A percentile compares a stretch with the other conserved stretches of the same genome.
phyloP scores from a whole-genome alignment of 1,140 invertebrate species.

The Antheraea mylitta region DNA sequence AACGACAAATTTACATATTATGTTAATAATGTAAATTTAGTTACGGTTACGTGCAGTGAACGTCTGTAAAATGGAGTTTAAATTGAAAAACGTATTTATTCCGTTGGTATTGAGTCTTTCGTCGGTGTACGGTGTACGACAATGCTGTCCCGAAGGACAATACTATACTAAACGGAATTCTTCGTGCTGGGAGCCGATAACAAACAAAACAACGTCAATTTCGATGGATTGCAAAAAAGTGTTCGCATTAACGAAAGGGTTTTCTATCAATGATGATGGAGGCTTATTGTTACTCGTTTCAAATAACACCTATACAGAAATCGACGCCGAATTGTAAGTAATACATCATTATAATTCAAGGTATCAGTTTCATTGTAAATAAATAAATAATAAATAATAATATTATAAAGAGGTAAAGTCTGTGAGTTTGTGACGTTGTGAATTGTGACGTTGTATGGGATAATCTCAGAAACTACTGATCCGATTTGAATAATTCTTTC shows the following conservation, averaged over 20 bases:
- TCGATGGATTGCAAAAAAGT: background rate
- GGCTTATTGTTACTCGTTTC: background rate
- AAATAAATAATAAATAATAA: too few species aligned
- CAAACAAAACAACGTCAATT: background rate
- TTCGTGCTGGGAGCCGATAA: background rate
- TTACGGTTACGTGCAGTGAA: background rate
- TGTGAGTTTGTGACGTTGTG: too few species aligned
- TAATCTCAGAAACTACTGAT: too few species aligned
- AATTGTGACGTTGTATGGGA: too few species aligned
- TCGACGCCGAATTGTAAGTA: constrained; percentile 8
- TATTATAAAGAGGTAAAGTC: too few species aligned
- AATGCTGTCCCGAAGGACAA: background rate
- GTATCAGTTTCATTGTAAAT: too few species aligned
- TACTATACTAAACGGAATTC: background rate
- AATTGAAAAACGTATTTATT: background rate
- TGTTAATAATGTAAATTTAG: background rate
- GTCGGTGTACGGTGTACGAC: background rate
- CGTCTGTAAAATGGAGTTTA: background rate
- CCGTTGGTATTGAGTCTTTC: background rate
- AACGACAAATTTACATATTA: background rate
- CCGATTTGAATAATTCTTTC: too few species aligned
- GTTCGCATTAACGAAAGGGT: background rate
- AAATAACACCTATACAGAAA: background rate
- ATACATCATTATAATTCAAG: background rate
- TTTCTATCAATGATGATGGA: constrained; percentile 4